These are phyloP conservation scores for Ceratotherium simum DNA, from an alignment of 2,113 vertebrate species.

Conservation along the genomic window DNA sequence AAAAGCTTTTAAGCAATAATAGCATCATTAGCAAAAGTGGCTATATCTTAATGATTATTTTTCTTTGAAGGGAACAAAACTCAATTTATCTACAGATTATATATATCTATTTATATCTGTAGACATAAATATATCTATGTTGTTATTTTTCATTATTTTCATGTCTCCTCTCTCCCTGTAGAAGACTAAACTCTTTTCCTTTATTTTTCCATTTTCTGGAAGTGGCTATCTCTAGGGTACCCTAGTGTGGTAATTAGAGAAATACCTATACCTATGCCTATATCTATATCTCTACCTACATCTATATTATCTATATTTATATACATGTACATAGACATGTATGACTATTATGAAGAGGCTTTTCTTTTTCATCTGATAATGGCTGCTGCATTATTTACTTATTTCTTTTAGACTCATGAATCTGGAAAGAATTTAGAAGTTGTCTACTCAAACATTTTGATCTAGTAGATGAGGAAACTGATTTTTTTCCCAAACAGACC, in stretches of 20 bases:
- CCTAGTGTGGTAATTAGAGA: neutral
- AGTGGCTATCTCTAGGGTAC: neutral
- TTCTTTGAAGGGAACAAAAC: conserved; percentile 22
- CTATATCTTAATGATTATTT: neutral
- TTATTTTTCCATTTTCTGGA: neutral
- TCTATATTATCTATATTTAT: neutral
- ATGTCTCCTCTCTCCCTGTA: neutral
- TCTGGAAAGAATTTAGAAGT: neutral
- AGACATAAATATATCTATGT: neutral
- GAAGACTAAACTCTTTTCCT: neutral
- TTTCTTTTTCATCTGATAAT: neutral
- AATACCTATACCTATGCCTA: neutral
- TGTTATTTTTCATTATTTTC: neutral
- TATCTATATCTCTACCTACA: neutral
- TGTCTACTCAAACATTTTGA: neutral
- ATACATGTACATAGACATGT: neutral
- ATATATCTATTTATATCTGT: neutral
- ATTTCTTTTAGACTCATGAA: neutral
- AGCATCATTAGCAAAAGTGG: neutral
- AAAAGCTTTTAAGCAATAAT: conserved; percentile 31
- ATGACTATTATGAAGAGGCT: neutral
- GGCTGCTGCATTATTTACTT: neutral
- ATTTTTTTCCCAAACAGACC: neutral
- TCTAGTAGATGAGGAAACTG: neutral
- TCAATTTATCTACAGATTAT: neutral